These are phyloP conservation scores for Hirtodrosophila histrioides DNA, from an alignment of 2,888 invertebrate genomes.

Conservation along the genomic window DNA sequence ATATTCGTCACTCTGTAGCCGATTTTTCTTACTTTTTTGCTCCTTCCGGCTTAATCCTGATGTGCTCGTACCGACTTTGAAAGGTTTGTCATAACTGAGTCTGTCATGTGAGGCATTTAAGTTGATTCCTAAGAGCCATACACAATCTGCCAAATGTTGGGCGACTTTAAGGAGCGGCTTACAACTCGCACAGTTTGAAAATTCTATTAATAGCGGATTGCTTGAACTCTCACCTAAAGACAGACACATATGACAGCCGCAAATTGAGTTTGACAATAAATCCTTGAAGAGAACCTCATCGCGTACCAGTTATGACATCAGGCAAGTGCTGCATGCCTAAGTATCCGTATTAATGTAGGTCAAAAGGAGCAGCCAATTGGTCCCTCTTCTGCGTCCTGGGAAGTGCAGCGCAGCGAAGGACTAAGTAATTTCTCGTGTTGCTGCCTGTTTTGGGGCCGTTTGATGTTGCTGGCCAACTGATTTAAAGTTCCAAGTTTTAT, in stretches of 20 bases:
- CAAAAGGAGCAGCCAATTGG: conserved; percentile 1
- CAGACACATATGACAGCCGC: conserved; percentile 14
- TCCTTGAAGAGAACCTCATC: conserved; percentile 38
- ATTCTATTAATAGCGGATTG: conserved; percentile 59
- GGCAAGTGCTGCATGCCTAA: conserved; percentile 8
- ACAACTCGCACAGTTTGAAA: conserved; percentile 6
- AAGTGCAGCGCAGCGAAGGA: conserved; percentile 23
- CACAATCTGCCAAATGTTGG: conserved; percentile 20
- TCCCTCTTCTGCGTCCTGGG: neutral
- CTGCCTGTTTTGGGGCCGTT: conserved; percentile 33
- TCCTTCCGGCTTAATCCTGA: conserved; percentile 19
- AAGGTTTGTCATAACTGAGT: conserved; percentile 24
- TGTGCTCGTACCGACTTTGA: conserved; percentile 22
- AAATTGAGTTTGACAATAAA: conserved; percentile 43
- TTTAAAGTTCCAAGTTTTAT: conserved; percentile 36
- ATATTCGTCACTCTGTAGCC: neutral
- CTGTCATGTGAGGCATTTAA: conserved; percentile 47
- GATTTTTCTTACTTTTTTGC: neutral
- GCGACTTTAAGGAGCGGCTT: conserved; percentile 13
- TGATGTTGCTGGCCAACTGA: conserved; percentile 37
- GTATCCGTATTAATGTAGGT: conserved; percentile 22
- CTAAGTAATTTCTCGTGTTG: conserved; percentile 68
- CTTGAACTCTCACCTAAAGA: conserved; percentile 14
- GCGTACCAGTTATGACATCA: conserved; percentile 49
- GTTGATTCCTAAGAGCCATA: conserved; percentile 29